phyloP scores from a whole-genome alignment of 2,113 vertebrate species.

The Cryptomyrus ogoouensis region DNA sequence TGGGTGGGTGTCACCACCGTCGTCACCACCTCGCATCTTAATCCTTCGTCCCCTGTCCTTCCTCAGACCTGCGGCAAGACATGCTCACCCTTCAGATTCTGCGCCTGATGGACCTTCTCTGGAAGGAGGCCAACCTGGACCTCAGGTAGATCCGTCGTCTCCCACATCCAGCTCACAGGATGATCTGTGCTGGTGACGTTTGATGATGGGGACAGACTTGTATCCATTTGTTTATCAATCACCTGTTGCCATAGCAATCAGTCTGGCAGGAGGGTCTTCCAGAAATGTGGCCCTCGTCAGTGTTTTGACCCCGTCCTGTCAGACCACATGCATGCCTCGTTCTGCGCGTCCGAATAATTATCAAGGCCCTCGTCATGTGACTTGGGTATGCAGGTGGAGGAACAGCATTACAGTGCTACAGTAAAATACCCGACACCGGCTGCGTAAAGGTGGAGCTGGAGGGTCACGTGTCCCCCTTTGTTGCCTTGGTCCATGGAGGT shows the following conservation, averaged over 20 bases:
- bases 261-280: not conserved
- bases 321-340: not conserved
- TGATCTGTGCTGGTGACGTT: not conserved
- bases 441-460: not conserved
- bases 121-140: conserved; percentile 92
- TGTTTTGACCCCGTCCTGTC: not conserved
- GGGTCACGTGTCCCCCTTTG: not conserved
- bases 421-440: not conserved
- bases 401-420: not conserved
- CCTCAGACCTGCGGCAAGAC: conserved; percentile 81
- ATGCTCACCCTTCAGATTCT: conserved; percentile 93
- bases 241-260: not conserved
- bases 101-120: conserved; percentile 89
- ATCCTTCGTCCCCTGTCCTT: conserved; percentile 1
- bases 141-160: conserved; percentile 67
- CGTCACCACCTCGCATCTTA: not conserved
- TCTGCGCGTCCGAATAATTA: not conserved
- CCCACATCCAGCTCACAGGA: not conserved
- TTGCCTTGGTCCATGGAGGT: not conserved
- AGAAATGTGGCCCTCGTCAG: not conserved
- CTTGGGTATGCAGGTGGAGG: not conserved
- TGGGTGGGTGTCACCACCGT: no score
- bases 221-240: not conserved
- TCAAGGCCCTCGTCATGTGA: not conserved
- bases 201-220: not conserved